A percentile compares a stretch with the other conserved stretches of the same genome.
These are phyloP conservation scores for Deilephila elpenor DNA, from an alignment of 2,888 invertebrate species.

Conservation along the genomic window DNA sequence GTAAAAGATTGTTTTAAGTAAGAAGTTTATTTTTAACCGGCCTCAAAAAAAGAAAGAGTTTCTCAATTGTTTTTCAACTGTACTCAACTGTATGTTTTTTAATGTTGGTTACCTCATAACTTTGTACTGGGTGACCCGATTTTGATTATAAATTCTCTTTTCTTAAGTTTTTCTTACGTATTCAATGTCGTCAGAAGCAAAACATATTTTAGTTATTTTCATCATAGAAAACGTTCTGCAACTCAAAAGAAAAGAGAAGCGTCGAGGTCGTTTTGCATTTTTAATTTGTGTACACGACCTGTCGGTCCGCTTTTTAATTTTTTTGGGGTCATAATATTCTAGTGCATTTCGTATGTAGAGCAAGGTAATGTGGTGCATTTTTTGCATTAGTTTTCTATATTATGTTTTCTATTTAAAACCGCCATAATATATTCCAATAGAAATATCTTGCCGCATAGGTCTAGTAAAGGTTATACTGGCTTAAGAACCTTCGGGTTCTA, in stretches of 20 bases:
- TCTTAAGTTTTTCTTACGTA: neutral
- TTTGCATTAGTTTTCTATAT: neutral
- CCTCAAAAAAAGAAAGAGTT: too few species aligned
- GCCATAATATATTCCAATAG: too few species aligned
- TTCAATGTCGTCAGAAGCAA: neutral
- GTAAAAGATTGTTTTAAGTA: neutral
- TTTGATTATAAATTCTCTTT: neutral
- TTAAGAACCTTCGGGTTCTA: too few species aligned
- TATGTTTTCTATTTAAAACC: too few species aligned
- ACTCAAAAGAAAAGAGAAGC: neutral
- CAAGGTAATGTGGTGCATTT: neutral
- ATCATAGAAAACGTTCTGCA: neutral
- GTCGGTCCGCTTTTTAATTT: neutral
- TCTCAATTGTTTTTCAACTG: too few species aligned
- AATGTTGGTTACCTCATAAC: too few species aligned
- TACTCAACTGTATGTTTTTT: too few species aligned
- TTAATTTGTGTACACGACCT: neutral
- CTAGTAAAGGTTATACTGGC: too few species aligned
- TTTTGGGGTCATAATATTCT: neutral
- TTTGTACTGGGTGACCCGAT: too few species aligned
- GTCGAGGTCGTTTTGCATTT: neutral
- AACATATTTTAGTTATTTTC: neutral
- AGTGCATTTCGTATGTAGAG: neutral
- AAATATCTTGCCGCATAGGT: too few species aligned
- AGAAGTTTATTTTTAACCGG: neutral